These are phyloP conservation scores for Tangara arthus DNA, from an alignment of 2,797 vertebrate species.

Conservation along the genomic window DNA sequence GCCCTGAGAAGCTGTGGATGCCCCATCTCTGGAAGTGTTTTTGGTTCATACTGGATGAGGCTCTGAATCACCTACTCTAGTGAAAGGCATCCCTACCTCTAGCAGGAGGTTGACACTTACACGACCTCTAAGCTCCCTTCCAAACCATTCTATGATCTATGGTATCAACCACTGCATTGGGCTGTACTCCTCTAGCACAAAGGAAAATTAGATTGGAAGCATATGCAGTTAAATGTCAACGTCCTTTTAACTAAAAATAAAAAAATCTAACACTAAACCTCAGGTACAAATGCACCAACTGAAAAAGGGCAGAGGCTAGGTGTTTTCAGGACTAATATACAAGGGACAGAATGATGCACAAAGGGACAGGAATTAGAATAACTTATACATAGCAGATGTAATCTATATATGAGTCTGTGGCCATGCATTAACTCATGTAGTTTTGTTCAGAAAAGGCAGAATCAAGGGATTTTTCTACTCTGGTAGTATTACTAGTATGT, in stretches of 20 bases:
- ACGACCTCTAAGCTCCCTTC: background rate
- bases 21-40: background rate
- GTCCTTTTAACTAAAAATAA: background rate
- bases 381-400: background rate
- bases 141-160: background rate
- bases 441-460: background rate
- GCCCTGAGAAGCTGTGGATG: background rate
- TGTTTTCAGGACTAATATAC: background rate
- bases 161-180: background rate
- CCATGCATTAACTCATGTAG: background rate
- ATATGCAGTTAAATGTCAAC: background rate
- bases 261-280: background rate
- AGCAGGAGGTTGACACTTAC: background rate
- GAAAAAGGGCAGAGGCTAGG: background rate
- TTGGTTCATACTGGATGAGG: background rate
- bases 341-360: background rate
- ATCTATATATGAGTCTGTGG: background rate
- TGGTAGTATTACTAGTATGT: background rate
- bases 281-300: background rate
- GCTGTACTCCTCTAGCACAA: background rate
- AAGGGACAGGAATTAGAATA: background rate
- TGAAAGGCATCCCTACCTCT: background rate
- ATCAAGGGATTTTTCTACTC: background rate
- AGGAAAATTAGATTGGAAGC: background rate
- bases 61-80: background rate